Conservation (phyloP, 2,797 vertebrate genomes). For the Hypotaenidia philippensis region DNA sequence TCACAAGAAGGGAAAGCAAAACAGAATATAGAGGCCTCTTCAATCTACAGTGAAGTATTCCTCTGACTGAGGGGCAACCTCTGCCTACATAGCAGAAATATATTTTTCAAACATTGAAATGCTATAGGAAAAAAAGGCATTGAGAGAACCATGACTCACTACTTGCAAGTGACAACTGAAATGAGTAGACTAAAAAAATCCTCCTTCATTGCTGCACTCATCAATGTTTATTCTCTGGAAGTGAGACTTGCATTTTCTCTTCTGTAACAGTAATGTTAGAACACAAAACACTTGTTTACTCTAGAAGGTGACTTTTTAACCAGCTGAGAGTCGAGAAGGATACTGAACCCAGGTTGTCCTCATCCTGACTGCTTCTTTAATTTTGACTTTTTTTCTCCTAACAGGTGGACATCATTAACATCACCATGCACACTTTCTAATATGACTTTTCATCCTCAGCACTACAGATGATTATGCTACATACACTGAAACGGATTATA, state of each 20-base stretch:
- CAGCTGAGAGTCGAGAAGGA: not conserved
- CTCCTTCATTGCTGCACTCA: not conserved
- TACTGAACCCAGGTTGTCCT: not conserved
- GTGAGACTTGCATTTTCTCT: not conserved
- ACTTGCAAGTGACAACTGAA: not conserved
- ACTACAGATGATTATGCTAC: not conserved
- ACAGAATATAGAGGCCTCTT: not conserved
- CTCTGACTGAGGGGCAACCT: not conserved
- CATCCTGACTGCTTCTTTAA: not conserved
- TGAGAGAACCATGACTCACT: not conserved
- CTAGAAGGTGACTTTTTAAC: not conserved
- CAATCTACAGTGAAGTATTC: not conserved
- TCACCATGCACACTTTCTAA: not conserved
- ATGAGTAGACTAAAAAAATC: not conserved
- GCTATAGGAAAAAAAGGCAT: not conserved
- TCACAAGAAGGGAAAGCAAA: not conserved
- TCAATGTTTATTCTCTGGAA: not conserved
- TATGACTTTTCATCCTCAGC: not conserved
- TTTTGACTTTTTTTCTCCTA: not conserved
- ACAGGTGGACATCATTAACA: not conserved
- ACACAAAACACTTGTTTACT: not conserved
- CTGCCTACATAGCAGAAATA: not conserved
- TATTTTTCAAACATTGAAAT: not conserved
- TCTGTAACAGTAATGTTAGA: not conserved
- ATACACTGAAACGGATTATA: not conserved